A percentile compares a stretch with the other conserved stretches of the same genome.
Evolutionary conservation across 1,140 invertebrate genomes (phyloP).

Genomic region (Drosophila tristis): DNA sequence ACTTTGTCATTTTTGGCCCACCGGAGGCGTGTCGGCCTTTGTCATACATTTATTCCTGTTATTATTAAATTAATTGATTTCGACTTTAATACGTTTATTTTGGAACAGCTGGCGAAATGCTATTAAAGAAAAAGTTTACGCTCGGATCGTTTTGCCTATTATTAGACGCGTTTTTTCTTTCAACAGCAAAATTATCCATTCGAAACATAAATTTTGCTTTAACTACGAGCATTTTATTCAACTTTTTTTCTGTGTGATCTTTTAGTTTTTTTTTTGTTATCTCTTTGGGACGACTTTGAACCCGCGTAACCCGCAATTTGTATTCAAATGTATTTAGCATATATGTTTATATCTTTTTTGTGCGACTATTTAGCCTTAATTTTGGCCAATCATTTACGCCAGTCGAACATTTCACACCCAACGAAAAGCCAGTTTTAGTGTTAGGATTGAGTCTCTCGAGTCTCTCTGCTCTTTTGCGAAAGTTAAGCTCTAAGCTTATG

Average conservation of each 20-base stretch:
- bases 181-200: constrained; percentile 31
- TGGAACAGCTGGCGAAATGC: constrained; percentile 64
- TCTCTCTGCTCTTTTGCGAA: constrained; percentile 9
- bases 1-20: constrained; percentile 38
- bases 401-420: constrained; percentile 45
- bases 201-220: constrained; percentile 41
- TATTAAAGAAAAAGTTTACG: constrained; percentile 62
- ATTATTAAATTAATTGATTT: constrained; percentile 81
- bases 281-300: constrained; percentile 27
- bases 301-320: constrained; percentile 40
- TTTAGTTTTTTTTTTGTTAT: neutral
- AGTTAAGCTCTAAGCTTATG: neutral
- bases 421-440: constrained; percentile 35
- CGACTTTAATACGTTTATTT: constrained; percentile 63
- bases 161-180: constrained; percentile 35
- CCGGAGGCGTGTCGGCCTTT: constrained; percentile 31
- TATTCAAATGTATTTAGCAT: constrained; percentile 31
- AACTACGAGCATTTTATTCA: constrained; percentile 42
- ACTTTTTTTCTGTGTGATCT: constrained; percentile 38
- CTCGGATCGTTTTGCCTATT: constrained; percentile 53
- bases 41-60: constrained; percentile 54
- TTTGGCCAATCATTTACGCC: constrained; percentile 66
- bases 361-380: constrained; percentile 68
- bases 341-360: constrained; percentile 12
- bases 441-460: neutral